Evolutionary conservation across 2,797 vertebrate genomes (phyloP), one percentile per base, ranked within the genome.

Genomic region (Acrossocheilus fasciatus): DNA sequence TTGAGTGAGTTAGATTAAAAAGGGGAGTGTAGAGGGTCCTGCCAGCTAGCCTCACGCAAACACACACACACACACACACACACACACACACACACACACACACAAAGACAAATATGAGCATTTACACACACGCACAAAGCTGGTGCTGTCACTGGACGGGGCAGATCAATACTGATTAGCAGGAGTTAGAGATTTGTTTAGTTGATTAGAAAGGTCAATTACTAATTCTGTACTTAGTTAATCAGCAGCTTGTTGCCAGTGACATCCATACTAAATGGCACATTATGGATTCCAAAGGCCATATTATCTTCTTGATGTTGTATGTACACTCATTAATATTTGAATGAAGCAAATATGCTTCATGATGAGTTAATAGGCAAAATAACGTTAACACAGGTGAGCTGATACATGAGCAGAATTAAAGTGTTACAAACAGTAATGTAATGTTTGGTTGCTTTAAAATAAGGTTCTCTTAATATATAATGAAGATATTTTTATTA

Each of bases 121-220:
- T 47, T 74, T 88, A 90, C 72, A 62, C 54, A 73, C 47, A 50
- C 66, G 79, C 74, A 73, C 81, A 70, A 73, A 39, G 57, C 54
- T 82, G 18, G 79, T 89, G 89, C 90, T 90, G 93, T 93, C 92
- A 92, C 91, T 92, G 88, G 91, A 93, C 89, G 68, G 78, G 64
- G 66, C 50, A 84, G 92, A 96, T 96, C 95, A 94, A 96, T 96
- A 96, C 94, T 96, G 95, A 96, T 96, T 96, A 96, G 94, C 77
- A 92, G 91, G 92, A 95, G 92, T 93, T 93, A 94, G 92, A 95
- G 94, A 96, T 96, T 95, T 96, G 95, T 95, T 96, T 96, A 96
- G 95, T 96, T 96, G 95, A 96, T 96, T 96, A 96, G 94, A 96
- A 95, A 96, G 95, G 95, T 96, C 95, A 96, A 96, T 96, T 95